Conservation (phyloP, 2,888 invertebrate genomes). For the Cryptocephalus primarius region DNA sequence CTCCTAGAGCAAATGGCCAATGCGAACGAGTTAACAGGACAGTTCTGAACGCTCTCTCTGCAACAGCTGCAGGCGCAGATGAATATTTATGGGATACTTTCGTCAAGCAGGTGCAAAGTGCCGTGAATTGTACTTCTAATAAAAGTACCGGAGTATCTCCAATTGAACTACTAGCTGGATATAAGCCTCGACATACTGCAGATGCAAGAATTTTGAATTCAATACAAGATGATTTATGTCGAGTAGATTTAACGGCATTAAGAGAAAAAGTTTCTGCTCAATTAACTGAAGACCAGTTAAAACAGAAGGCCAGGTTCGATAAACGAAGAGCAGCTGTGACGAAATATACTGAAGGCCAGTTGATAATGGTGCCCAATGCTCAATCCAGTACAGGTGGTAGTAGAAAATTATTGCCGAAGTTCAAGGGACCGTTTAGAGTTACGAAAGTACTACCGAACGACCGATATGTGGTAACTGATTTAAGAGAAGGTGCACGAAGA, state of each 20-base stretch:
- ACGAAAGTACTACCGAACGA: too few species aligned
- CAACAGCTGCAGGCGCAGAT: not conserved
- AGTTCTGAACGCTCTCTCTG: not conserved
- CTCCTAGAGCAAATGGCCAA: not conserved
- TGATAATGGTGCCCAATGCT: too few species aligned
- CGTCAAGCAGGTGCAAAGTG: slow-evolving; percentile 3
- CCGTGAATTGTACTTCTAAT: slow-evolving; percentile 9
- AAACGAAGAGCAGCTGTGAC: too few species aligned
- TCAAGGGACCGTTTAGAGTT: too few species aligned
- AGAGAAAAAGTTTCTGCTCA: too few species aligned
- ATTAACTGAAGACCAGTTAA: too few species aligned
- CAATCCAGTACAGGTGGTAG: too few species aligned
- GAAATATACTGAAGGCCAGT: too few species aligned
- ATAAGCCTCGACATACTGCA: slow-evolving; percentile 2
- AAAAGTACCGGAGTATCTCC: slow-evolving; percentile 11
- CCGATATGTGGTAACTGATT: too few species aligned
- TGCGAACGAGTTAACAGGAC: slow-evolving; percentile 1
- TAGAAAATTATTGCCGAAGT: too few species aligned
- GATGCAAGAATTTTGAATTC: not conserved
- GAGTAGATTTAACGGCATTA: not conserved
- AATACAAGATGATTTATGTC: not conserved
- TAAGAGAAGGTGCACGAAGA: too few species aligned
- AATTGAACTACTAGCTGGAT: slow-evolving; percentile 10
- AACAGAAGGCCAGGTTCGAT: too few species aligned
- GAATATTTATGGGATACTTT: slow-evolving; percentile 1